Evolutionary conservation across 2,888 invertebrate genomes (phyloP), one percentile per base, ranked within the genome.

Genomic region (Phalangium opilio): DNA sequence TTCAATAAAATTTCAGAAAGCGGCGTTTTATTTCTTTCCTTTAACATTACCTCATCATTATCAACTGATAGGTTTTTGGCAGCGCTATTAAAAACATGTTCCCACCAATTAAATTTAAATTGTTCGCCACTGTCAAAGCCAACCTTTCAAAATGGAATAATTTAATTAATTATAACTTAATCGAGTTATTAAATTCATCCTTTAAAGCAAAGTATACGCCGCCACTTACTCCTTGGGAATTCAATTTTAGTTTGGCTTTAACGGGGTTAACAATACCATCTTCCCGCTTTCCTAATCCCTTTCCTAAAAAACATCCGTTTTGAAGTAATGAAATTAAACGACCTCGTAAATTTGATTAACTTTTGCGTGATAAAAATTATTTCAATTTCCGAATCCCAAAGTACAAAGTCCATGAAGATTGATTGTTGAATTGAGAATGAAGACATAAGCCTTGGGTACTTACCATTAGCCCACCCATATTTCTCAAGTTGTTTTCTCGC

Each of bases 51-150:
- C 50, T 58, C 45, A 3, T 49, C 50, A 20, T 52, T 44, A 17
- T 61, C 59, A 12, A 64, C 58, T n/a, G 51, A 68, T 7, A 83
- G 72, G 64, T 79, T 81, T 4, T 71, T 72, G 2, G 79, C 74
- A 2, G 83, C 81, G 58, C 77, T 77, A 60, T 86, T 77, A 60
- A 78, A 87, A 8, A 80, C 70, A 10, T 76, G 73, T 53, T 80
- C 79, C 85, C 85, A 86, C 87, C 87, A 89, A 57, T 83, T 80
- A 55, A 81, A 78, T 1, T 79, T 81, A 60, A 80, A 83, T 58
- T 81, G 78, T 7, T 78, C 74, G 0, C 78, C 77, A 2, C 73
- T 69, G 62, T 83, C 77, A 57, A 82, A 80, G 0, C 89, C 90
- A 18, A 91, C 59, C 63, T 17, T 38, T 18, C 38, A 38, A 38